These are phyloP conservation scores for Origma solitaria DNA, from an alignment of 2,113 vertebrate species.

Conservation along the genomic window DNA sequence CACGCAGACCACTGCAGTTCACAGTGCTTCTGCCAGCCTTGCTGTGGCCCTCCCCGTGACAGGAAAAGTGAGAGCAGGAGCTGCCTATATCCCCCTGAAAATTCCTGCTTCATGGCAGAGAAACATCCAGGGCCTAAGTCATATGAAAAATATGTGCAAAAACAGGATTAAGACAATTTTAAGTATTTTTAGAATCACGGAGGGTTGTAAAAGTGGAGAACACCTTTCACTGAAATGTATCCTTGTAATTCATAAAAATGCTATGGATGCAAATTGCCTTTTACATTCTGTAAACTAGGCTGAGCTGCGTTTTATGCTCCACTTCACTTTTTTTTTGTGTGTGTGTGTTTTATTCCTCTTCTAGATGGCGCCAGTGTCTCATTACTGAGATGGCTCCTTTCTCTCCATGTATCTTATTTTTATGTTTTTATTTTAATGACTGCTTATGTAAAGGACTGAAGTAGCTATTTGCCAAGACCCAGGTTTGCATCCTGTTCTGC, in stretches of 20 bases:
- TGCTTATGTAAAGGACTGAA: background rate
- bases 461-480: background rate
- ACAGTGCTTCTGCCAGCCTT: background rate
- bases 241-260: background rate
- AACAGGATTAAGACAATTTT: background rate
- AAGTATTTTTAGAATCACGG: background rate
- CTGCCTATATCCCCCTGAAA: background rate
- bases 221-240: background rate
- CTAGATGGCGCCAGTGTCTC: conserved; percentile 53
- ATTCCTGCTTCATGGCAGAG: background rate
- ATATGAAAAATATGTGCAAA: background rate
- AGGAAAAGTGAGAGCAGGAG: background rate
- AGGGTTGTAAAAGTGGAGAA: background rate
- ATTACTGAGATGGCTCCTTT: background rate
- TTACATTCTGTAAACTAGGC: background rate
- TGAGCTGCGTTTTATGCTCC: background rate
- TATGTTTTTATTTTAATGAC: background rate
- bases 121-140: background rate
- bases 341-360: background rate
- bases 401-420: background rate
- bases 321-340: background rate
- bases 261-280: background rate
- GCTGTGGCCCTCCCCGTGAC: background rate
- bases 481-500: background rate
- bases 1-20: background rate